Conservation (phyloP, 2,113 vertebrate species). For the Oxyura jamaicensis region DNA sequence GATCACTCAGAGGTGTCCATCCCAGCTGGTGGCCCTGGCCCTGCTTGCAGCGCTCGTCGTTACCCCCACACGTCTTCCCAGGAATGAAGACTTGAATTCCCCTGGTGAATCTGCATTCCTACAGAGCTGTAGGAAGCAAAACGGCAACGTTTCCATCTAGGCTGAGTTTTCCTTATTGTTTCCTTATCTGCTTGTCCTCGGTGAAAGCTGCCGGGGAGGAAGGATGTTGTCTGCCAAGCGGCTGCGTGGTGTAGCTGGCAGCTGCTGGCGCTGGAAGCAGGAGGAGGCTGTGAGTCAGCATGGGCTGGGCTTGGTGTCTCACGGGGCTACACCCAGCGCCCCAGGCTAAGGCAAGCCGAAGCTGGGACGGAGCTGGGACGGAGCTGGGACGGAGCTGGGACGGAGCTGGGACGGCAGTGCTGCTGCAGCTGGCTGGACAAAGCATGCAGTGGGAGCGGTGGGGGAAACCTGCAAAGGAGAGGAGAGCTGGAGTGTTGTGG, state of each 20-base stretch:
- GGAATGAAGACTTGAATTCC: not conserved
- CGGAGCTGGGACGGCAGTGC: not conserved
- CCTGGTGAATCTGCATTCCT: too few relatives aligned
- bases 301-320: not conserved
- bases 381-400: not conserved
- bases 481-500: too few relatives aligned
- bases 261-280: fast-evolving
- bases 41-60: fast-evolving
- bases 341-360: not conserved
- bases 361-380: not conserved
- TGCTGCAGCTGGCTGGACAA: not conserved
- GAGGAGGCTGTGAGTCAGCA: not conserved
- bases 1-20: too few relatives aligned
- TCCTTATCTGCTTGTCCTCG: fast-evolving
- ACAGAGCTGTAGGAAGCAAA: not conserved
- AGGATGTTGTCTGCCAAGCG: not conserved
- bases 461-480: not conserved
- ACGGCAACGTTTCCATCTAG: fast-evolving
- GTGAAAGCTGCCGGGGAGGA: fast-evolving
- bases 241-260: not conserved
- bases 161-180: not conserved
- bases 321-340: not conserved
- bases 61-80: not conserved
- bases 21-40: not conserved
- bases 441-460: fast-evolving